Conservation (phyloP, 2,888 invertebrate genomes). For the Erebia aethiops region DNA sequence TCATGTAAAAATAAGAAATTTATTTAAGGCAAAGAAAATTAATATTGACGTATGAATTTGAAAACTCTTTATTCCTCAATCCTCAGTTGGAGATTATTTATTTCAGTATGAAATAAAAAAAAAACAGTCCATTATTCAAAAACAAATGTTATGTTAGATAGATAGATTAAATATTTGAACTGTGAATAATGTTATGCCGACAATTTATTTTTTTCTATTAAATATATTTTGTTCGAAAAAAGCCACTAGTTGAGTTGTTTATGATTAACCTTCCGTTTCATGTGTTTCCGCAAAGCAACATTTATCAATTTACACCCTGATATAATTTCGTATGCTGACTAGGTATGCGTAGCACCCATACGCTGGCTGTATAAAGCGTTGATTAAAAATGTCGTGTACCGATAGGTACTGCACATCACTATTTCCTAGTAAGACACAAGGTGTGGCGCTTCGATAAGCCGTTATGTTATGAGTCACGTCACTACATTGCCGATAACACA, state of each 20-base stretch:
- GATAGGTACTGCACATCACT: constrained; percentile 33
- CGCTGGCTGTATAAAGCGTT: constrained; percentile 1
- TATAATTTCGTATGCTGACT: not conserved
- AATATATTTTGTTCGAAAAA: not conserved
- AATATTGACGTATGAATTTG: too few relatives aligned
- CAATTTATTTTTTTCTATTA: not conserved
- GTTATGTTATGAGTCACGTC: constrained; percentile 44
- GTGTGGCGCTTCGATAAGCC: constrained; percentile 63
- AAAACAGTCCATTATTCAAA: too few relatives aligned
- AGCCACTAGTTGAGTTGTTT: not conserved
- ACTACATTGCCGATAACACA: constrained; percentile 37
- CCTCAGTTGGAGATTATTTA: too few relatives aligned
- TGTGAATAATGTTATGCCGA: not conserved
- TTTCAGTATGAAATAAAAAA: too few relatives aligned
- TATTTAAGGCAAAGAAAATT: too few relatives aligned
- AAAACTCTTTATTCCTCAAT: too few relatives aligned
- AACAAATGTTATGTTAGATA: too few relatives aligned
- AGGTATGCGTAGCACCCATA: not conserved
- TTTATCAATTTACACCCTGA: constrained; percentile 1
- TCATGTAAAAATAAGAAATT: too few relatives aligned
- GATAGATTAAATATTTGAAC: too few relatives aligned
- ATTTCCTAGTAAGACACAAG: constrained; percentile 52
- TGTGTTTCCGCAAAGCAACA: constrained; percentile 8
- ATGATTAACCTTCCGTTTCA: constrained; percentile 5
- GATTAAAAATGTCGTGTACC: constrained; percentile 21